These are phyloP conservation scores for Vulpes vulpes DNA, from an alignment of 2,113 vertebrate species.

Conservation along the genomic window DNA sequence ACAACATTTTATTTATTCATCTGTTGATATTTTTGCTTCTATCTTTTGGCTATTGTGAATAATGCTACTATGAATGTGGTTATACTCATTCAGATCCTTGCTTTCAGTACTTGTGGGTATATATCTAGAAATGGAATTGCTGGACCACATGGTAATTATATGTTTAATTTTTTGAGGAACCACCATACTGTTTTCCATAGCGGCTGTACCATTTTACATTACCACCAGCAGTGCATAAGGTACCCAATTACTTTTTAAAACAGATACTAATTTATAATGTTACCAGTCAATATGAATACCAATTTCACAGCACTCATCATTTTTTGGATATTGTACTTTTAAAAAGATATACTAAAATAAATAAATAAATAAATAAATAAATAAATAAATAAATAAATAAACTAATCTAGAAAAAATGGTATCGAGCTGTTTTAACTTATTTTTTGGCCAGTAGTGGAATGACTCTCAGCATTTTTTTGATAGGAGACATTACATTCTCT, in stretches of 20 bases:
- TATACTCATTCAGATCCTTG: background rate
- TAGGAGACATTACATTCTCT: background rate
- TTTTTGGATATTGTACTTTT: conserved; percentile 38
- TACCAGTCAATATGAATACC: background rate
- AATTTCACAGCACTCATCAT: background rate
- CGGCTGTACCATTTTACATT: background rate
- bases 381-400: too few species aligned
- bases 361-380: too few species aligned
- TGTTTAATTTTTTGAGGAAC: conserved; percentile 23
- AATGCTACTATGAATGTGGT: background rate
- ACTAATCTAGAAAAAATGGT: conserved; percentile 17
- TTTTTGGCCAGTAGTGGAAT: background rate
- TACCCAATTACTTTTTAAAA: conserved; percentile 56
- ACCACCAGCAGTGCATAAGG: background rate
- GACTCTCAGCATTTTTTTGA: background rate
- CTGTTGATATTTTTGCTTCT: background rate
- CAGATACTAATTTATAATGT: conserved; percentile 54
- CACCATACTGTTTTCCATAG: background rate
- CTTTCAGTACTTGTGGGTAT: background rate
- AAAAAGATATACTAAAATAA: background rate
- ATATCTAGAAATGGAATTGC: background rate
- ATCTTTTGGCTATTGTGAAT: background rate
- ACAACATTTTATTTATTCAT: background rate
- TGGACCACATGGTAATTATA: background rate
- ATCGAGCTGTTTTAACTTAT: background rate